Conservation (phyloP, 23 tunicate species). For the Trididemnum nubilum region DNA sequence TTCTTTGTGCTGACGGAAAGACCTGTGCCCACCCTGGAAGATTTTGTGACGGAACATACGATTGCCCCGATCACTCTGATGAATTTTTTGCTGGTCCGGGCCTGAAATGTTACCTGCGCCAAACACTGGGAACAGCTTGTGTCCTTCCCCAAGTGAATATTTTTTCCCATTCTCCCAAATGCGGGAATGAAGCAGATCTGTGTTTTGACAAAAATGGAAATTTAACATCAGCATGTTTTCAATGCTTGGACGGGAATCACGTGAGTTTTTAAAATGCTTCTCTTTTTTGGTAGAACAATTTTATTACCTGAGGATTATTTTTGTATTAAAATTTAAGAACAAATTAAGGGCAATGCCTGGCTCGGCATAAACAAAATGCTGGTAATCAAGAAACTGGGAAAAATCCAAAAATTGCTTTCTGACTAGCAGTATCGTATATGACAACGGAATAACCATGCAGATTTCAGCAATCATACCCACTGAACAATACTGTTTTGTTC, state of each 20-base stretch:
- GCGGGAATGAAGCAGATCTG: conserved; percentile 43
- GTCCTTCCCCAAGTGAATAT: conserved; percentile 52
- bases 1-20: conserved; percentile 36
- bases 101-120: conserved; percentile 56
- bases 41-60: conserved; percentile 55
- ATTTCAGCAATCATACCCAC: too few relatives aligned
- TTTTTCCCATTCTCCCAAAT: conserved; percentile 32
- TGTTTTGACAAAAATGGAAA: conserved; percentile 49
- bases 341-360: too few relatives aligned
- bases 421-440: too few relatives aligned
- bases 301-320: too few relatives aligned
- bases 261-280: too few relatives aligned
- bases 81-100: conserved; percentile 67
- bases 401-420: too few relatives aligned
- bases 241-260: conserved; percentile 60
- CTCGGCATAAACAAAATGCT: too few relatives aligned
- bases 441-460: too few relatives aligned
- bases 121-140: conserved; percentile 23
- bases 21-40: conserved; percentile 13
- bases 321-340: too few relatives aligned
- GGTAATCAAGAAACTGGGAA: too few relatives aligned
- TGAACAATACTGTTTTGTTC: too few relatives aligned
- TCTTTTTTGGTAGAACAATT: too few relatives aligned
- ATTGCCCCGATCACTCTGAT: conserved; percentile 73
- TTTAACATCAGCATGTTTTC: conserved; percentile 44